Conservation (phyloP, 2,888 invertebrate genomes). For the Chymomyza procnemis region DNA sequence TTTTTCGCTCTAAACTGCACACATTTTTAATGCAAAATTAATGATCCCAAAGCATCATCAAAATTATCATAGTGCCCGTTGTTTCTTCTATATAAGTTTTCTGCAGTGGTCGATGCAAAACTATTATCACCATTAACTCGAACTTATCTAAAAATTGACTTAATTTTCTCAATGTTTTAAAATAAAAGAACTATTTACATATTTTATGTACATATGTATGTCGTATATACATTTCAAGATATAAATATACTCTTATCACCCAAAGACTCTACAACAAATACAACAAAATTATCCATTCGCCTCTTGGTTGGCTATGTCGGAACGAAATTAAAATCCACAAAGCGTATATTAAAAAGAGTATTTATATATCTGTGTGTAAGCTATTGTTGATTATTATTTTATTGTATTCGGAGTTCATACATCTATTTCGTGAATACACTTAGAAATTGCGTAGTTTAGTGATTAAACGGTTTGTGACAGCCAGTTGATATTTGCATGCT, state of each 20-base stretch:
- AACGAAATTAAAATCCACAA: conserved; percentile 51
- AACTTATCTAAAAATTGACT: too few relatives aligned
- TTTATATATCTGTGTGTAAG: conserved; percentile 20
- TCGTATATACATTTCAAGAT: background rate
- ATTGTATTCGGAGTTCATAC: conserved; percentile 64
- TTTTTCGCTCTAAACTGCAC: too few relatives aligned
- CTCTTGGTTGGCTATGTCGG: conserved; percentile 28
- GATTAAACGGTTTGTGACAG: background rate
- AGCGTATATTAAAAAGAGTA: conserved; percentile 16
- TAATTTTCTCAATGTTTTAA: too few relatives aligned
- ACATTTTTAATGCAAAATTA: too few relatives aligned
- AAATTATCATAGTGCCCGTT: too few relatives aligned
- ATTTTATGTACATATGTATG: too few relatives aligned
- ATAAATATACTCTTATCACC: background rate
- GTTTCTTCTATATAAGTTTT: too few relatives aligned
- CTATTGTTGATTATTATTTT: conserved; percentile 66
- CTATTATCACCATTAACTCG: too few relatives aligned
- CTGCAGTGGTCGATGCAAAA: too few relatives aligned
- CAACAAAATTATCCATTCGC: background rate
- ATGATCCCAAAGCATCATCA: too few relatives aligned
- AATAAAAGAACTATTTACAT: too few relatives aligned
- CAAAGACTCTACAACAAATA: background rate
- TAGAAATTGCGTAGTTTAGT: background rate
- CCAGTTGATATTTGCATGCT: too few relatives aligned
- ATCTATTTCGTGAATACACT: conserved; percentile 37